Base-by-base conservation (phyloP, 2,797 vertebrate genomes). In the Microctenopoma steveboyesi region DNA sequence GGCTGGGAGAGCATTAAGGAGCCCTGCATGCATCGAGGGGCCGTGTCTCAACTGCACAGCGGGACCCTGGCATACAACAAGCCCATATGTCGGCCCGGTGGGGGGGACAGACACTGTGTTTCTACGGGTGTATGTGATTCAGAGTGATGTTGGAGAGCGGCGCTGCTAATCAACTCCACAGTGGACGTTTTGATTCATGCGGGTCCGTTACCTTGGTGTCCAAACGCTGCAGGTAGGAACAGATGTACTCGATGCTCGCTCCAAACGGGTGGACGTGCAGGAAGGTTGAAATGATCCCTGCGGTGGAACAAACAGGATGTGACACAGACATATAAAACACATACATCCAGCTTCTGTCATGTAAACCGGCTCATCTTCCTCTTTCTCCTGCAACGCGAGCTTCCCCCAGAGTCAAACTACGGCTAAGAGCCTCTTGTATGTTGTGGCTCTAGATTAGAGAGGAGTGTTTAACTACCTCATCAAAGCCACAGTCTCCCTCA, bases 211-310 rank as follows among this genome's bases (percentile, higher is more conserved):
- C 96, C 92, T 96, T 97, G 74, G 94, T 95, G 93, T 96, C 94
- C 88, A 98, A 92, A 45, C 96, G 95, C 89, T 98, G 96, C 87
- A 98, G 92, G 90, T 97, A 97, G 86, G 95, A 97, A 82, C 96
- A 98, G 93, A 98, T 98, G 89, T 97, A 99, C 89, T 97, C 96
- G 50, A 96, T 97, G 89, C 95, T 97, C 75, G 96, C 96, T 86
- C 96, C 96, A 53, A 97, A 97, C 0, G 96, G 96, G 83, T 98
- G 96, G 74, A 98, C 95, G 0, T 98, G 97, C 76, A 99, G 94
- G 82, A 98, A 98, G 0, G 96, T 97, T 4, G 95, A 96, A 82
- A 98, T 97, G 70, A 98, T 99, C 66, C 96, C 97, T 99, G 91
- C 3, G 74, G 83, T 27, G 77, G 59, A 51, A 69, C 82, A 86